Evolutionary conservation across 2,888 invertebrate species (phyloP).

Genomic region (Rugalucina vietnamica): DNA sequence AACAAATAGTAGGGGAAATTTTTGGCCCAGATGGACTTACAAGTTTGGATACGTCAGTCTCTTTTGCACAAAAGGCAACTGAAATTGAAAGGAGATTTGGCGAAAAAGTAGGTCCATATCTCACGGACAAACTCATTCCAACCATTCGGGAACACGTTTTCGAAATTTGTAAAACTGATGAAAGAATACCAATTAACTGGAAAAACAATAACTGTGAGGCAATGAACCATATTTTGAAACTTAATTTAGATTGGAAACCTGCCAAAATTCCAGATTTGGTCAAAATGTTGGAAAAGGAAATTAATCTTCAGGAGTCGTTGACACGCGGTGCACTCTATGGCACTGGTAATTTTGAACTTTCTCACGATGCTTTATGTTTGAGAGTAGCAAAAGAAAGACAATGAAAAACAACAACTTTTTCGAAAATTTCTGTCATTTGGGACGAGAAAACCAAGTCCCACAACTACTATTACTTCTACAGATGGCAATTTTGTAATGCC

Average conservation of each 20-base stretch:
- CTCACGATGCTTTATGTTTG: background rate
- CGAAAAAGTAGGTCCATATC: background rate
- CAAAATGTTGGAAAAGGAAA: constrained; percentile 27
- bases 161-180: background rate
- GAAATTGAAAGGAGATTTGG: background rate
- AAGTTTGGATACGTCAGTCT: background rate
- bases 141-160: constrained; percentile 14
- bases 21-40: background rate
- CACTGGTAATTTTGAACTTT: constrained; percentile 29
- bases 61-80: background rate
- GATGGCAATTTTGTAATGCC: background rate
- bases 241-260: constrained; percentile 38
- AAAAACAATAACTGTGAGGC: constrained; percentile 46
- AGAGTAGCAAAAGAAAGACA: constrained; percentile 5
- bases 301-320: constrained; percentile 26
- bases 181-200: constrained; percentile 18
- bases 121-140: constrained; percentile 27
- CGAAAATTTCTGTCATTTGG: constrained; percentile 10
- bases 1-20: background rate
- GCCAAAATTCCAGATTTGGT: constrained; percentile 34
- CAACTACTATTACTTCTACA: background rate
- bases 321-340: constrained; percentile 31
- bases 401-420: constrained; percentile 9
- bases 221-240: constrained; percentile 40
- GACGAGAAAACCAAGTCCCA: background rate